Evolutionary conservation across 1,140 invertebrate genomes (phyloP).

Genomic region (Lutraria rhynchaena): DNA sequence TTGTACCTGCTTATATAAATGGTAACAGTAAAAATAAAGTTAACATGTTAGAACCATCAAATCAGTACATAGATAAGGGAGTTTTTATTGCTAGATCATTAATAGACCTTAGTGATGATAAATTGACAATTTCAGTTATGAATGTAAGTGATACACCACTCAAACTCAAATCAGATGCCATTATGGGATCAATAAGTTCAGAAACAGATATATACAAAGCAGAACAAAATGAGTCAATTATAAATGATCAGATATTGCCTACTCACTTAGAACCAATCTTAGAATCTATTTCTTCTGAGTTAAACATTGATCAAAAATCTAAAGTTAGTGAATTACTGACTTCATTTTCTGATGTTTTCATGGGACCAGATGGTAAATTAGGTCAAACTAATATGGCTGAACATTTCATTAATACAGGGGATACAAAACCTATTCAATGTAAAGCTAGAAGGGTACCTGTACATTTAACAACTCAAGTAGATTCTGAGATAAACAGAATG

Average conservation of each 20-base stretch:
- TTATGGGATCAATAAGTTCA: background rate
- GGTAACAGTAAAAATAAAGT: conserved; percentile 2
- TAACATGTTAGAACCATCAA: background rate
- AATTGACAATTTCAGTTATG: background rate
- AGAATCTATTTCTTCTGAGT: background rate
- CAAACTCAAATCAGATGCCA: background rate
- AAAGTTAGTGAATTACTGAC: background rate
- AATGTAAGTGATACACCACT: background rate
- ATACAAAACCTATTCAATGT: conserved; percentile 18
- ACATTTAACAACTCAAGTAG: background rate
- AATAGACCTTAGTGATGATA: background rate
- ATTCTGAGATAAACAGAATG: conserved; percentile 58
- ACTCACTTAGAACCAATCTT: background rate
- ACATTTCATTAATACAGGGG: too few species aligned
- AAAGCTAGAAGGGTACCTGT: background rate
- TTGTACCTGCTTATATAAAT: background rate
- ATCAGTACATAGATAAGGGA: background rate
- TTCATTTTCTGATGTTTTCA: conserved; percentile 27
- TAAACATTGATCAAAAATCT: too few species aligned
- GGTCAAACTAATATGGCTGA: conserved; percentile 8
- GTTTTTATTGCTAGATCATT: background rate
- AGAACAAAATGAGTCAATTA: background rate
- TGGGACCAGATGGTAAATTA: background rate
- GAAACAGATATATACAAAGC: background rate
- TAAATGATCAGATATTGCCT: background rate